Evolutionary conservation across 92 coral and sea anemone species (phyloP).

Genomic region (Zoanthus solanderi): DNA sequence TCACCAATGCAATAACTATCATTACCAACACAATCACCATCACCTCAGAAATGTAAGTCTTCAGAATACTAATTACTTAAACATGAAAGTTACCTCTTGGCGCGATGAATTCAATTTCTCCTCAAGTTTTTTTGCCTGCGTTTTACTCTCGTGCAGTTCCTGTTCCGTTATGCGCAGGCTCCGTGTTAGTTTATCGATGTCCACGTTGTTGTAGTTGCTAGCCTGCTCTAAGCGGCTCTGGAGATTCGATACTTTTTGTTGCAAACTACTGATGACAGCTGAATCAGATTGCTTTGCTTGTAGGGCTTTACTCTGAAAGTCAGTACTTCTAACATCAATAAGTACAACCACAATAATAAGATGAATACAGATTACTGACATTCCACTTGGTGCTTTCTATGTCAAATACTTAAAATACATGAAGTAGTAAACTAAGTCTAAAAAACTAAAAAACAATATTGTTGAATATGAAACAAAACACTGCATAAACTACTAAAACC

Average conservation of each 20-base stretch:
- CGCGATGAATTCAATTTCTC: conserved; percentile 63
- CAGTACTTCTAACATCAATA: background rate
- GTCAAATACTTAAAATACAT: too few relatives aligned
- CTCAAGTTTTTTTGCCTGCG: conserved; percentile 72
- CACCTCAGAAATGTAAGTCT: background rate
- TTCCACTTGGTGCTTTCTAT: too few relatives aligned
- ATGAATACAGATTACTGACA: too few relatives aligned
- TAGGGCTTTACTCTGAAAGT: conserved; percentile 55
- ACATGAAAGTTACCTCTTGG: conserved; percentile 69
- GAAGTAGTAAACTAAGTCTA: too few relatives aligned
- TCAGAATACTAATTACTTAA: background rate
- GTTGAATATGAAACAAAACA: too few relatives aligned
- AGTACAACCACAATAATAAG: background rate
- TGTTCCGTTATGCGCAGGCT: conserved; percentile 71
- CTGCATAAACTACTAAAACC: too few relatives aligned
- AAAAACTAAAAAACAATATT: too few relatives aligned
- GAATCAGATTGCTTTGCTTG: conserved; percentile 68
- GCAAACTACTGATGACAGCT: conserved; percentile 64
- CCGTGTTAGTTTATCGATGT: conserved; percentile 52
- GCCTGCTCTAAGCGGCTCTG: conserved; percentile 72
- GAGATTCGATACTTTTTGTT: conserved; percentile 69
- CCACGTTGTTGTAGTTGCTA: conserved; percentile 60
- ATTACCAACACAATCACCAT: background rate
- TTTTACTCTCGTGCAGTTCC: conserved; percentile 61
- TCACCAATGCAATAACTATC: too few relatives aligned